These are phyloP conservation scores for Eurypyga helias DNA, from an alignment of 2,113 vertebrate genomes.

Conservation along the genomic window DNA sequence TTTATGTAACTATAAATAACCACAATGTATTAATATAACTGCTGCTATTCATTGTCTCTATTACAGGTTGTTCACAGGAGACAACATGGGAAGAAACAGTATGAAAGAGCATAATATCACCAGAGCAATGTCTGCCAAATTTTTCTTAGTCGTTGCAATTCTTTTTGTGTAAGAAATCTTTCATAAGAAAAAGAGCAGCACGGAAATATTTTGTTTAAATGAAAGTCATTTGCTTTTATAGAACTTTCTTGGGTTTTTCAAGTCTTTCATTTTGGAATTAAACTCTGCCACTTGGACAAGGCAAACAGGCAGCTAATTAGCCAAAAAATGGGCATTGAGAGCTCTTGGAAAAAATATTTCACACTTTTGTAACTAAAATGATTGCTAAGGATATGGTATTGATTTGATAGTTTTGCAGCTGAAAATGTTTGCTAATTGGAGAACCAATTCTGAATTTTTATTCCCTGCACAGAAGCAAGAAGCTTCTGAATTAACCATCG, in stretches of 20 bases:
- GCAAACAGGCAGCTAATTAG: conserved; percentile 49
- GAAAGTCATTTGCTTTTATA: not conserved
- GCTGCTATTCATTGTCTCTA: not conserved
- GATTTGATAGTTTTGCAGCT: conserved; percentile 56
- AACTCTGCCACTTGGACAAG: conserved; percentile 25
- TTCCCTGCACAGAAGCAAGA: conserved; percentile 30
- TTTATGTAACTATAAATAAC: not conserved
- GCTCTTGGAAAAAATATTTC: not conserved
- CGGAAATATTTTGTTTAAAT: not conserved
- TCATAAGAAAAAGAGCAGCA: not conserved
- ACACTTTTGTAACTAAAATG: conserved; percentile 22
- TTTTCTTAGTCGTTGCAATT: not conserved
- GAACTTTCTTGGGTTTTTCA: not conserved
- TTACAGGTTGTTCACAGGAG: not conserved
- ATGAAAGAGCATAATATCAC: not conserved
- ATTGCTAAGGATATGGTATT: conserved; percentile 54
- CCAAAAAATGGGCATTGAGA: conserved; percentile 31
- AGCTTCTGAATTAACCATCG: conserved; percentile 20
- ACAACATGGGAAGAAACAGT: fast-evolving
- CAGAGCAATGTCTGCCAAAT: not conserved
- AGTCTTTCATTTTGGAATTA: conserved; percentile 36
- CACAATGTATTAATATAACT: not conserved
- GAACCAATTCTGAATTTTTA: conserved; percentile 16
- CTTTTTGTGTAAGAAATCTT: not conserved
- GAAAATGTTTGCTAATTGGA: conserved; percentile 57